These are phyloP conservation scores for Rousettus madagascariensis DNA, from an alignment of 2,797 vertebrate species.

Conservation along the genomic window DNA sequence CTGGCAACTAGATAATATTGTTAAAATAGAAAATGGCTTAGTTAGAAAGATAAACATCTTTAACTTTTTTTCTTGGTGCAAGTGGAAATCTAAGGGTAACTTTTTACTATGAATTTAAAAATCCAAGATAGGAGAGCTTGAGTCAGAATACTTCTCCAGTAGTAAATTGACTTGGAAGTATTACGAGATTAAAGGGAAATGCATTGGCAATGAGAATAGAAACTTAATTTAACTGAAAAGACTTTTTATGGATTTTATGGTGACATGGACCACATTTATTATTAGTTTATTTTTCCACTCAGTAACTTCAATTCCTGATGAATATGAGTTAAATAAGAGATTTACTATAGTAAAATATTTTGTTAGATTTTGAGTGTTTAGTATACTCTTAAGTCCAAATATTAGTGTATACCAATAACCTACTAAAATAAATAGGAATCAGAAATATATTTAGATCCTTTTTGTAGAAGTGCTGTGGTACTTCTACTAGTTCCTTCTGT, in stretches of 20 bases:
- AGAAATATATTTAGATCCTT: slow-evolving; percentile 31
- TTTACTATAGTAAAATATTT: background rate
- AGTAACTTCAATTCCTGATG: slow-evolving; percentile 27
- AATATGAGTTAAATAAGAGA: slow-evolving; percentile 38
- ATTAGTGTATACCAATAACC: background rate
- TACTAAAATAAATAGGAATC: slow-evolving; percentile 28
- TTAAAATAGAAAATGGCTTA: slow-evolving; percentile 56
- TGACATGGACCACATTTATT: background rate
- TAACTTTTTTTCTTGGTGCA: background rate
- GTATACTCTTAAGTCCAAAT: background rate
- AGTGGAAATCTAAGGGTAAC: background rate
- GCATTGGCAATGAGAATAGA: background rate
- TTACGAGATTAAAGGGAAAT: background rate
- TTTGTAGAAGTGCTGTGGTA: background rate
- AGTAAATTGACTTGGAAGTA: slow-evolving; percentile 22
- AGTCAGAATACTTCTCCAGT: background rate
- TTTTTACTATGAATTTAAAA: slow-evolving; percentile 40
- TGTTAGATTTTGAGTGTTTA: slow-evolving; percentile 8
- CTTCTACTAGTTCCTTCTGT: slow-evolving; percentile 18
- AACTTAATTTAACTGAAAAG: slow-evolving; percentile 10
- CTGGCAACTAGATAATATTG: background rate
- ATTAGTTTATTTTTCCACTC: slow-evolving; percentile 12
- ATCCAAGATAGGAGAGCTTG: background rate
- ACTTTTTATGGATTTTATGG: background rate
- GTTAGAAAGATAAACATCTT: background rate